Percentiles rank a stretch among this genome's conserved stretches.
phyloP scores from a whole-genome alignment of 2,797 vertebrate genomes.

The Huso huso region DNA sequence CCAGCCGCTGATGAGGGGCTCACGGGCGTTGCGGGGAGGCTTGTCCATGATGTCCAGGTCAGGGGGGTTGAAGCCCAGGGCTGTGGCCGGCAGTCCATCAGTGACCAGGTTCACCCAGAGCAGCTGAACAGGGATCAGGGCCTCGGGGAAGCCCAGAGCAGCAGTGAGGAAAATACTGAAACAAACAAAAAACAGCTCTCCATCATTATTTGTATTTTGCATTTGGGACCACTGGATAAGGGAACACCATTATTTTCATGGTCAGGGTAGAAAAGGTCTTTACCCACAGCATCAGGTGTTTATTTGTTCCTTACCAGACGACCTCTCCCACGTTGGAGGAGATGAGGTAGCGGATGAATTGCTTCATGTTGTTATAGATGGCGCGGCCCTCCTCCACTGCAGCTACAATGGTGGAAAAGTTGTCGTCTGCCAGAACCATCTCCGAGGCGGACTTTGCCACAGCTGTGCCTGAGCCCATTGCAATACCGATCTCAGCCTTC shows the following conservation, averaged over 20 bases:
- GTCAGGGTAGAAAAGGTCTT: too few species aligned
- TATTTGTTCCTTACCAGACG: slow-evolving; percentile 73
- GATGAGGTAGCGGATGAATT: slow-evolving; percentile 98
- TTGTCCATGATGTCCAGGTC: slow-evolving; percentile 98
- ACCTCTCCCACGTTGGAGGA: slow-evolving; percentile 97
- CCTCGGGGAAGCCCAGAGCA: slow-evolving; percentile 94
- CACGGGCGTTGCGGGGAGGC: slow-evolving; percentile 92
- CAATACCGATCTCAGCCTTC: slow-evolving; percentile 95
- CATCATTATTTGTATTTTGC: too few species aligned
- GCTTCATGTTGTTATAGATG: slow-evolving; percentile 99
- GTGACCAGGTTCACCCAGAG: slow-evolving; percentile 98
- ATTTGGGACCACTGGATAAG: too few species aligned
- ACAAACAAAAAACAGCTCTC: slow-evolving; percentile 7
- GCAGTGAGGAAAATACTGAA: slow-evolving; percentile 94
- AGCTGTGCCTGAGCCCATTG: slow-evolving; percentile 95
- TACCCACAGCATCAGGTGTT: neutral
- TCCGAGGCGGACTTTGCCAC: slow-evolving; percentile 95
- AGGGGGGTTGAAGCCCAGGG: slow-evolving; percentile 95
- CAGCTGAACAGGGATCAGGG: slow-evolving; percentile 93
- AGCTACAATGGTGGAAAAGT: slow-evolving; percentile 92
- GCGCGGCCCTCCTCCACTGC: slow-evolving; percentile 94
- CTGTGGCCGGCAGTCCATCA: slow-evolving; percentile 90
- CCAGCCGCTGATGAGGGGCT: slow-evolving; percentile 95
- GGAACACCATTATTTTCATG: too few species aligned
- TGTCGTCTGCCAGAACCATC: slow-evolving; percentile 96